Base-by-base conservation (phyloP, 2,113 vertebrate species). In the Perognathus longimembris region DNA sequence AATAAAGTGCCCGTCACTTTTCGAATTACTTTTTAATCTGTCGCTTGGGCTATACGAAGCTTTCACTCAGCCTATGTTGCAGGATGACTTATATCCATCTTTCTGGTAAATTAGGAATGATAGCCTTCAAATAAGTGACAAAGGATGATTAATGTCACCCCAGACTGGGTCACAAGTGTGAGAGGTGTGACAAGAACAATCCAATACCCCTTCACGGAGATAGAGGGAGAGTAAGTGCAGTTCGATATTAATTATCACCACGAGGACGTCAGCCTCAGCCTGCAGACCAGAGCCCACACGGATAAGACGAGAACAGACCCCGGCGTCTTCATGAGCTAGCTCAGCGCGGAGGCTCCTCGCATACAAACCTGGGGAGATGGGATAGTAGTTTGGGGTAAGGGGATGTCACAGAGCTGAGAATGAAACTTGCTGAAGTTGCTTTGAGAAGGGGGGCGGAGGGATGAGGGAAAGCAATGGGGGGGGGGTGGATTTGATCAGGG, bases 161-260 rank as follows among this genome's bases (percentile, higher is more conserved):
- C 34, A 86, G 86, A 82, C 64, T 42, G 57, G 66, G 28, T 57
- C 90, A 92, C 34, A 75, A 0, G 67, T 89, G 64, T 93, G 73
- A 88, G 63, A 94, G 38, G 80, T 84, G 91, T 92, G 86, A 88
- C 36, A 36, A 92, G 95, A 96, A 94, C 92, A 96, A 90, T 95
- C 91, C 89, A 94, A 93, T 97, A 67, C 36, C 34, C 36, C 26
- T 91, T 57, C 80, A 83, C 36, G 36, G 89, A 83, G 61, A 34
- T 32, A 12, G 50, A 82, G 59, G 42, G 26, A 81, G 73, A 42
- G 20, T 14, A 88, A 69, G 24, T 40, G 2, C 26, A 69, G 45
- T 24, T 92, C 95, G 40, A 74, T 87, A 80, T 92, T 92, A 92
- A 89, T 94, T 77, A 75, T 90, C 89, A 74, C 95, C 50, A 7